Percentiles rank a stretch among this genome's conserved stretches.
phyloP scores from a whole-genome alignment of 2,888 invertebrate species.

The Anodontia alba region DNA sequence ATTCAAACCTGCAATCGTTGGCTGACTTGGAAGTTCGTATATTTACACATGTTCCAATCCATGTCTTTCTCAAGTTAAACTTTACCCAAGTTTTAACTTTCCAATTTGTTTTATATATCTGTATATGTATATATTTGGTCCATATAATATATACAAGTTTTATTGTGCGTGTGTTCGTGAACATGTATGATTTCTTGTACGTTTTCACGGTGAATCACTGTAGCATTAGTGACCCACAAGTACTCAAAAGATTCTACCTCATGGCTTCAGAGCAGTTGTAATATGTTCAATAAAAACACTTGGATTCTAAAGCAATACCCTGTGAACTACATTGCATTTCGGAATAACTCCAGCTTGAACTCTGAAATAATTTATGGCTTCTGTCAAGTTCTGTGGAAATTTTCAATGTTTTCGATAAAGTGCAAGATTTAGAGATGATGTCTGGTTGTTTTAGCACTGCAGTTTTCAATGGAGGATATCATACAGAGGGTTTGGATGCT shows the following conservation, averaged over 20 bases:
- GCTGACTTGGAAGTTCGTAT: neutral
- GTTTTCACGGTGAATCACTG: neutral
- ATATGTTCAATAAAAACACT: neutral
- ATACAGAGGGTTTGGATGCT: too few species aligned
- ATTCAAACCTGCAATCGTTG: neutral
- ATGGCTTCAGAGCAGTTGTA: conserved; percentile 6
- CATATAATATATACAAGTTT: conserved; percentile 16
- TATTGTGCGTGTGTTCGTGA: neutral
- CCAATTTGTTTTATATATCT: conserved; percentile 17
- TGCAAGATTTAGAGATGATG: too few species aligned
- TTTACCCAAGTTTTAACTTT: conserved; percentile 45
- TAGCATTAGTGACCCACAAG: neutral
- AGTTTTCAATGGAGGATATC: too few species aligned
- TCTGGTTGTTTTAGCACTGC: too few species aligned
- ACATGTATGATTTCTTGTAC: neutral
- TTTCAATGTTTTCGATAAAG: too few species aligned
- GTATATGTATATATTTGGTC: conserved; percentile 11
- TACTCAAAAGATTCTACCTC: conserved; percentile 14
- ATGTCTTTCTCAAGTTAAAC: conserved; percentile 53
- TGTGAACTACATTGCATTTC: neutral
- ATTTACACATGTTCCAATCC: conserved; percentile 51
- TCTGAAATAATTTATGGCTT: too few species aligned
- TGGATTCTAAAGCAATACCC: neutral
- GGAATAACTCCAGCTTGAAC: too few species aligned
- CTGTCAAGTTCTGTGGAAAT: too few species aligned